Evolutionary conservation across 2,888 invertebrate genomes (phyloP), one percentile per base, ranked within the genome.

Genomic region (Tetragonisca angustula): DNA sequence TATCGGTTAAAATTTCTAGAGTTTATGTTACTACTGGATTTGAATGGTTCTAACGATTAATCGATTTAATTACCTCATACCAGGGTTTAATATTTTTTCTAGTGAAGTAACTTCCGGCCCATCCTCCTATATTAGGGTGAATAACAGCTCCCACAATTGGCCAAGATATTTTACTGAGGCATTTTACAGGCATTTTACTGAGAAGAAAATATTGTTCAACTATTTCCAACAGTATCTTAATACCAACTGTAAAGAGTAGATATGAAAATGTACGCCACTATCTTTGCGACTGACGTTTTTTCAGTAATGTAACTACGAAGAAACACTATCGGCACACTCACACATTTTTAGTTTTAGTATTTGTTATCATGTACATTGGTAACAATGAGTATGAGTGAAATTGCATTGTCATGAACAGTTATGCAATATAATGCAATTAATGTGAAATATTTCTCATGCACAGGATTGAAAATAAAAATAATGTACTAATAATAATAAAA

Each of bases 101-200:
- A 2, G 97, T 97, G 84, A 97, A 95, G 50, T 96, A 90, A 1
- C 96, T 96, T 72, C 96, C 96, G 0, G 96, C 94, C 95, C 96
- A 95, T 13, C 97, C 97, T 0, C 97, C 97, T 9, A 97, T 88
- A 93, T 97, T 97, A 11, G 97, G 97, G 61, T 97, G 91, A 43
- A 97, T 88, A 2, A 90, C 88, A 4, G 89, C 91, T 11, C 69
- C 79, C 5, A 91, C 88, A 13, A 91, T 69, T 2, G 93, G 92
- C 91, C 92, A 93, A 56, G 86, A 88, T 69, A 91, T 89, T 83
- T 79, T 27, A 27, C 27, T 27, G 27, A 27, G 27, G 27, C 27
- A 27, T 27, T 27, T 83, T 64, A 76, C 83, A 61, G 79, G 83
- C 83, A 84, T 84, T 69, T 79, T 79, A 64, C n/a, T 65, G n/a